phyloP scores from a whole-genome alignment of 2,888 invertebrate species.

The Charanyca ferruginea region DNA sequence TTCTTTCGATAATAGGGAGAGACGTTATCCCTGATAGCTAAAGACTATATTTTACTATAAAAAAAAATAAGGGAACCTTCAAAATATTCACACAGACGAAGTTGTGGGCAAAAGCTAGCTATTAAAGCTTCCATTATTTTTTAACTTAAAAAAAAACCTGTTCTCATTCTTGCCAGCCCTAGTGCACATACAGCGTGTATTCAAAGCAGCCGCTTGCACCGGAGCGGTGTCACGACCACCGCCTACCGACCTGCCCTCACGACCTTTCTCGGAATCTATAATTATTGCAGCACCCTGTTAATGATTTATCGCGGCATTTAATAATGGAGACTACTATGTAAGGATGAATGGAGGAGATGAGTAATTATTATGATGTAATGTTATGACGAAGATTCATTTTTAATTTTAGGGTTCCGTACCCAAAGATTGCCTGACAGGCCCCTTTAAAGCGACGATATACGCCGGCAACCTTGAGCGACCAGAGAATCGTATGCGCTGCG shows the following conservation, averaged over 20 bases:
- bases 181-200: conserved; percentile 26
- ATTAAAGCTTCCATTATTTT: too few species aligned
- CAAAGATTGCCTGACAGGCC: too few species aligned
- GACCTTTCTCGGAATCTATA: conserved; percentile 63
- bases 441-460: too few species aligned
- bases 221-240: conserved; percentile 57
- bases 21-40: too few species aligned
- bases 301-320: conserved; percentile 58
- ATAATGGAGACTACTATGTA: conserved; percentile 42
- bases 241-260: conserved; percentile 61
- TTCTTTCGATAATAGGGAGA: too few species aligned
- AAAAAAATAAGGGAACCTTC: too few species aligned
- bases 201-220: conserved; percentile 55
- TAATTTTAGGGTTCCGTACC: too few species aligned
- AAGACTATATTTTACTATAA: too few species aligned
- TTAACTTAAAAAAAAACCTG: neutral
- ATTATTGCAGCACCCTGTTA: conserved; percentile 63
- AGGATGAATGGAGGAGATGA: conserved; percentile 34
- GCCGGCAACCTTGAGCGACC: too few species aligned
- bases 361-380: conserved; percentile 33
- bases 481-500: too few species aligned
- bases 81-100: too few species aligned
- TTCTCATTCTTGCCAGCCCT: conserved; percentile 51
- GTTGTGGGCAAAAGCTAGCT: too few species aligned
- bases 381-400: conserved; percentile 8